Percentiles rank a stretch among this genome's conserved stretches.
Evolutionary conservation across 2,113 vertebrate species (phyloP).

Genomic region (human): DNA sequence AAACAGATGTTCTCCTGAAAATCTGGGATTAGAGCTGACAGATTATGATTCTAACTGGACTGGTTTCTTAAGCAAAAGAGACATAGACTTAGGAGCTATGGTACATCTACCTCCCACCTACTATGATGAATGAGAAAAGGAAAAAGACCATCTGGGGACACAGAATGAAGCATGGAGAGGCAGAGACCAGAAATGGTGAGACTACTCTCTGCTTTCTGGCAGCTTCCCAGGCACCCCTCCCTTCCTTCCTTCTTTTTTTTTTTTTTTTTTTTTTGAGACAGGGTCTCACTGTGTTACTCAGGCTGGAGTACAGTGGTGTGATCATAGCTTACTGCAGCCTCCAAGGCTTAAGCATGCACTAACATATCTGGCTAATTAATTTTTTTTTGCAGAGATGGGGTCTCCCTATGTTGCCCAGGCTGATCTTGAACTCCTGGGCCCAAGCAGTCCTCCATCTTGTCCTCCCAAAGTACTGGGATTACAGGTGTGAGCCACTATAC

Average conservation of each 20-base stretch:
- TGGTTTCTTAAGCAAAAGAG: not conserved
- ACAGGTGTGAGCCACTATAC: no score
- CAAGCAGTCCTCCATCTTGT: no score
- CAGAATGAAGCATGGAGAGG: not conserved
- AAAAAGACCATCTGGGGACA: not conserved
- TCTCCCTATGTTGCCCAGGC: no score
- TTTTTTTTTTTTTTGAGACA: not conserved
- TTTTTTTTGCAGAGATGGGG: no score
- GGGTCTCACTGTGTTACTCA: no score
- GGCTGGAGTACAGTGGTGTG: no score
- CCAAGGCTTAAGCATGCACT: no score
- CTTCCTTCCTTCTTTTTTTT: not conserved
- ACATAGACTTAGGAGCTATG: not conserved
- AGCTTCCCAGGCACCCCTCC: not conserved
- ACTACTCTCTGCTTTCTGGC: not conserved
- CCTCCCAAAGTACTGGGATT: not conserved
- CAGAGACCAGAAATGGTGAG: not conserved
- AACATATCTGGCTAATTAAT: no score
- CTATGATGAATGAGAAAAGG: not conserved
- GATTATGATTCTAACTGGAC: not conserved
- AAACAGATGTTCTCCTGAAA: not conserved
- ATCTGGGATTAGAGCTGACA: not conserved
- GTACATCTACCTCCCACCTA: not conserved
- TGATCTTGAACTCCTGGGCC: no score
- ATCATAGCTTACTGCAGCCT: no score